These are phyloP conservation scores for Choreutis nemorana DNA, from an alignment of 2,888 invertebrate species.

Conservation along the genomic window DNA sequence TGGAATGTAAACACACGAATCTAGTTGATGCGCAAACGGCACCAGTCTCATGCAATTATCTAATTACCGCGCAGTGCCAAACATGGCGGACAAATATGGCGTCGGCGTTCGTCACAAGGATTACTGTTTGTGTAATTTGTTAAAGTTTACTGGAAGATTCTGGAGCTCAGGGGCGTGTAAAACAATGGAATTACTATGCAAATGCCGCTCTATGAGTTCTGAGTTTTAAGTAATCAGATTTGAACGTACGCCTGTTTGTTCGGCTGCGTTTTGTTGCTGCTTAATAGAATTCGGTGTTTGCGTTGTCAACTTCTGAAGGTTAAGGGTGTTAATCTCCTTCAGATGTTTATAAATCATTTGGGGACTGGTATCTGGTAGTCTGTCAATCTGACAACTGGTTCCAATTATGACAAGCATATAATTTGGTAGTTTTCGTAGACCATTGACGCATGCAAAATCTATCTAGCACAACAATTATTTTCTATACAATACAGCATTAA, in stretches of 20 bases:
- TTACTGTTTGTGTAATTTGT: conserved; percentile 11
- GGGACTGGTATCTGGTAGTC: no score
- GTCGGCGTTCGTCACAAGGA: conserved; percentile 15
- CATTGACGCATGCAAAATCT: no score
- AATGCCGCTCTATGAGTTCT: conserved; percentile 20
- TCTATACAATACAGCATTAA: no score
- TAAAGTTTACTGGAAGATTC: conserved; percentile 14
- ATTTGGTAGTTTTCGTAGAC: no score
- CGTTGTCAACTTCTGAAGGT: no score
- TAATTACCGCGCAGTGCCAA: conserved; percentile 11
- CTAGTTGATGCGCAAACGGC: conserved; percentile 9
- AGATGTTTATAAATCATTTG: no score
- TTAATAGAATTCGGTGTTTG: no score
- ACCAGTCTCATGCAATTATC: conserved; percentile 11
- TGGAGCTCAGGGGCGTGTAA: conserved; percentile 11
- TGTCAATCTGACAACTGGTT: no score
- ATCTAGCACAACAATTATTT: no score
- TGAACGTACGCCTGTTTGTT: conserved; percentile 1
- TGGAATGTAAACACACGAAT: conserved; percentile 5
- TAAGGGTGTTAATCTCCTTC: no score
- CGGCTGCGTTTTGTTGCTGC: conserved; percentile 2
- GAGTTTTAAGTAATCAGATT: conserved; percentile 15
- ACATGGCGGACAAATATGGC: conserved; percentile 9
- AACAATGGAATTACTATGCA: conserved; percentile 28
- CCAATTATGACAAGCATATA: no score